Conservation (phyloP, 2,888 invertebrate species). For the Limnephilus rhombicus region DNA sequence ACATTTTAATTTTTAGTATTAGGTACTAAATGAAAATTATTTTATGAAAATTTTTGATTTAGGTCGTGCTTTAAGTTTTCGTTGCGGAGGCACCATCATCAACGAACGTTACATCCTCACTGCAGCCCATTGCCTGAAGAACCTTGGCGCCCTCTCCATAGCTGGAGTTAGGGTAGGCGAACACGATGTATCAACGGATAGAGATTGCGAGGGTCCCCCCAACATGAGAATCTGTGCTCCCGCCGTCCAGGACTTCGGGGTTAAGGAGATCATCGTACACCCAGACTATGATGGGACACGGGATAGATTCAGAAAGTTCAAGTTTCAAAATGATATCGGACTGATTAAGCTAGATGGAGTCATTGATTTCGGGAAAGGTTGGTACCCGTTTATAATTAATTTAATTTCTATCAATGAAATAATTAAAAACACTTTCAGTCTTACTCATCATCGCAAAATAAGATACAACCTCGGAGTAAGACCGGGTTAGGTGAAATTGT, state of each 20-base stretch:
- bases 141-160: conserved; percentile 73
- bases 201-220: conserved; percentile 74
- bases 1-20: too few relatives aligned
- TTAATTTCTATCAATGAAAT: neutral
- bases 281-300: conserved; percentile 73
- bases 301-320: conserved; percentile 69
- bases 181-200: conserved; percentile 74
- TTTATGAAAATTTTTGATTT: neutral
- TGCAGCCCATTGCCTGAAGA: conserved; percentile 80
- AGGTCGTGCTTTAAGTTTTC: conserved; percentile 67
- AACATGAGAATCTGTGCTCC: conserved; percentile 71
- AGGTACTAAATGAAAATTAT: neutral
- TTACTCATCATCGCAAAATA: too few relatives aligned
- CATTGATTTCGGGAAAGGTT: neutral
- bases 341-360: conserved; percentile 74
- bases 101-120: conserved; percentile 78
- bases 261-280: conserved; percentile 75
- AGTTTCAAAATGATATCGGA: conserved; percentile 78
- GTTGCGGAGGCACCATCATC: conserved; percentile 78
- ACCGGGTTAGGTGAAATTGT: too few relatives aligned
- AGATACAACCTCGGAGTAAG: too few relatives aligned
- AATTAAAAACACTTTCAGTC: too few relatives aligned
- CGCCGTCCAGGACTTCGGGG: conserved; percentile 73
- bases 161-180: conserved; percentile 81
- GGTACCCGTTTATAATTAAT: neutral